phyloP scores from a whole-genome alignment of 2,888 invertebrate genomes.

The Argyra leucocephala region DNA sequence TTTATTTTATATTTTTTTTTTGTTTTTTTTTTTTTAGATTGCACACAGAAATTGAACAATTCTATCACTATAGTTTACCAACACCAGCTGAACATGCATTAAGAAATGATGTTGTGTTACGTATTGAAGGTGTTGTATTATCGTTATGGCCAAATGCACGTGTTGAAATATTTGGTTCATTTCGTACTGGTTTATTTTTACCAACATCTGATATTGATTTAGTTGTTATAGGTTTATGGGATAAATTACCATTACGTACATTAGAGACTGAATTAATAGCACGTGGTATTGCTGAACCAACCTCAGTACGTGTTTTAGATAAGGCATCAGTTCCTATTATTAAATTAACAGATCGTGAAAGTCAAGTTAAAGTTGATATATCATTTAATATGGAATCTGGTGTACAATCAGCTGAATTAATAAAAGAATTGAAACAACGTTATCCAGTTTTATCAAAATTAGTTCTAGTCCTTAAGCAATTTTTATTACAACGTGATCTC shows the following conservation, averaged over 20 bases:
- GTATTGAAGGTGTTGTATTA: slow-evolving; percentile 78
- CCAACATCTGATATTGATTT: slow-evolving; percentile 80
- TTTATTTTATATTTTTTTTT: background rate
- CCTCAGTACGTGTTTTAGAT: slow-evolving; percentile 89
- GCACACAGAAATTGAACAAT: slow-evolving; percentile 95
- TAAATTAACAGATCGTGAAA: slow-evolving; percentile 81
- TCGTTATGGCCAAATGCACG: slow-evolving; percentile 87
- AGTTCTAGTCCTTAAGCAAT: slow-evolving; percentile 96
- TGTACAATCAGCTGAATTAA: slow-evolving; percentile 90
- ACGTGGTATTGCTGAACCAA: slow-evolving; percentile 79
- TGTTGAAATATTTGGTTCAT: slow-evolving; percentile 96
- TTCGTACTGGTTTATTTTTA: slow-evolving; percentile 92
- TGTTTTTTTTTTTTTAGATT: slow-evolving; percentile 50
- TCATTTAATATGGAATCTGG: slow-evolving; percentile 99
- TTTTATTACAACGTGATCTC: slow-evolving; percentile 91
- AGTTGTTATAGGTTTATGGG: slow-evolving; percentile 77
- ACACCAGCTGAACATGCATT: slow-evolving; percentile 83
- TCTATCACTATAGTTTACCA: slow-evolving; percentile 90
- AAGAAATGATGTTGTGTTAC: slow-evolving; percentile 76
- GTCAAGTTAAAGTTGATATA: slow-evolving; percentile 88
- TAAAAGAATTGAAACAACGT: slow-evolving; percentile 77
- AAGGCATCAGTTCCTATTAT: slow-evolving; percentile 98
- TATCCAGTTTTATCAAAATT: slow-evolving; percentile 88
- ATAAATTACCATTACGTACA: slow-evolving; percentile 79
- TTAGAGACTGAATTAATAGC: slow-evolving; percentile 83